Evolutionary conservation across 2,888 invertebrate species (phyloP).

Genomic region (Loripinus fragilis): DNA sequence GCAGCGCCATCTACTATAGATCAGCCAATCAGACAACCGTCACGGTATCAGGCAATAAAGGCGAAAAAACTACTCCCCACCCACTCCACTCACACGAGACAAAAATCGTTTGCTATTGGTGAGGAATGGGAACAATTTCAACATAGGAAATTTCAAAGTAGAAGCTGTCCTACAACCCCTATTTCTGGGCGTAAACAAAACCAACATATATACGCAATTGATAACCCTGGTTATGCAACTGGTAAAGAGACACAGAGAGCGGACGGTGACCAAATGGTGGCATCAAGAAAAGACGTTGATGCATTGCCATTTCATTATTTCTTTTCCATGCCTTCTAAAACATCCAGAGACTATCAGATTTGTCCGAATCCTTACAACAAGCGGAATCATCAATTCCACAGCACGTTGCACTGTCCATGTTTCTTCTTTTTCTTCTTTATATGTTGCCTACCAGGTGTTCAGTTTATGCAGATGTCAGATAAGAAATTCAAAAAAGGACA

Average conservation of each 20-base stretch:
- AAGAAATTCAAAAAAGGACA: conserved; percentile 64
- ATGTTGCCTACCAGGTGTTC: conserved; percentile 70
- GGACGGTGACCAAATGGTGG: conserved; percentile 24
- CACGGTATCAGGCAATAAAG: not conserved
- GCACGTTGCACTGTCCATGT: conserved; percentile 68
- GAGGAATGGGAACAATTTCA: conserved; percentile 71
- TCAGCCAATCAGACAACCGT: not conserved
- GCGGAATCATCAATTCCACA: conserved; percentile 68
- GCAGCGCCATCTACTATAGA: not conserved
- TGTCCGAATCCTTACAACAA: conserved; percentile 68
- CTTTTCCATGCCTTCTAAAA: conserved; percentile 32
- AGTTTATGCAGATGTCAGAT: conserved; percentile 68
- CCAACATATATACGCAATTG: conserved; percentile 27
- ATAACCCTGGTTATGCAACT: conserved; percentile 46
- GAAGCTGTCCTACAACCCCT: conserved; percentile 63
- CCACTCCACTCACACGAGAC: conserved; percentile 27
- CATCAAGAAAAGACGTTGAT: conserved; percentile 37
- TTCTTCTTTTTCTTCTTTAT: conserved; percentile 72
- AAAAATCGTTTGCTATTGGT: conserved; percentile 61
- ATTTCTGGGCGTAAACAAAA: conserved; percentile 26
- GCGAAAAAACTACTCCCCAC: not conserved
- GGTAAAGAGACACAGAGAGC: conserved; percentile 41
- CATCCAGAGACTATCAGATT: conserved; percentile 51
- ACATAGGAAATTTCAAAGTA: conserved; percentile 26
- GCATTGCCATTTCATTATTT: conserved; percentile 50